Evolutionary conservation across 2,113 vertebrate species (phyloP).

Genomic region (Tinamus guttatus): DNA sequence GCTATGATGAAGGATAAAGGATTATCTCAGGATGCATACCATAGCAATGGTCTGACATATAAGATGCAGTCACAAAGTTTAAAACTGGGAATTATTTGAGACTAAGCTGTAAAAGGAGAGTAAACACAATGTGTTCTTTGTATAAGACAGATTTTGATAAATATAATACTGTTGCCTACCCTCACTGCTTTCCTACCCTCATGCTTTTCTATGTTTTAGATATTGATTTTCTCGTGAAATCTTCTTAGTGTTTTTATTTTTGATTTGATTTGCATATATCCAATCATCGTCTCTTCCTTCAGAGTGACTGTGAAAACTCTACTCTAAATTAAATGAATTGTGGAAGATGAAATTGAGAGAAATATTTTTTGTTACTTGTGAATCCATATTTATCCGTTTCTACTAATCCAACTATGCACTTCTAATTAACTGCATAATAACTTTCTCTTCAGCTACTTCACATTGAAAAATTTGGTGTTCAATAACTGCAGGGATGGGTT

Average conservation of each 20-base stretch:
- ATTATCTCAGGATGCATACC: accelerated
- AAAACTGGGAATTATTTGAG: neutral
- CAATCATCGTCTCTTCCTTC: neutral
- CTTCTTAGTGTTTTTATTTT: neutral
- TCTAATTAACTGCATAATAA: neutral
- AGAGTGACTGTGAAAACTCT: neutral
- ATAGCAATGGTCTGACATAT: neutral
- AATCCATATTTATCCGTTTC: neutral
- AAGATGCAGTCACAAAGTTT: neutral
- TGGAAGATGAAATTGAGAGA: neutral
- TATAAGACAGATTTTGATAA: neutral
- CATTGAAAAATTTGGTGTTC: neutral
- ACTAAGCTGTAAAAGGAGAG: neutral
- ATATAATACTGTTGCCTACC: neutral
- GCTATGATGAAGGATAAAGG: neutral
- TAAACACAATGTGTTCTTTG: neutral
- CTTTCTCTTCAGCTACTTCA: neutral
- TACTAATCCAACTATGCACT: neutral
- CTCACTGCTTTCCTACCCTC: too few relatives aligned
- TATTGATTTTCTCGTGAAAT: neutral
- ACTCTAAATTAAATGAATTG: neutral
- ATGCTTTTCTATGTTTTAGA: neutral
- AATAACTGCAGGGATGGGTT: neutral
- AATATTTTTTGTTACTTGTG: neutral
- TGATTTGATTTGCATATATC: neutral